Percentiles rank a stretch among this genome's conserved stretches.
Conservation (phyloP, 2,888 invertebrate species). For the Carpatolechia fugitivella region DNA sequence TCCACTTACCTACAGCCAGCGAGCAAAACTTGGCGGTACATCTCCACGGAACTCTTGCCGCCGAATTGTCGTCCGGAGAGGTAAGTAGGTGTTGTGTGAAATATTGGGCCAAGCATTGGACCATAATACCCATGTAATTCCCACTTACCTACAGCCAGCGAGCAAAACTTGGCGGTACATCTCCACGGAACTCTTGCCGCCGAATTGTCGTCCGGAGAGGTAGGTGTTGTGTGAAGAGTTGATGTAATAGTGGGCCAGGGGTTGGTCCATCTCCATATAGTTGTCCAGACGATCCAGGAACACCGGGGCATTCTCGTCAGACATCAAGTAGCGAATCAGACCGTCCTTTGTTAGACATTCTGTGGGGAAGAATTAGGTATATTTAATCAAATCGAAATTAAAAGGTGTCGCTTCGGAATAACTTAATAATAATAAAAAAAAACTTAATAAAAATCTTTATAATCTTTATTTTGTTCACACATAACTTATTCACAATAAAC, state of each 20-base stretch:
- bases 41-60: constrained; percentile 98
- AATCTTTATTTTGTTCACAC: too few species aligned
- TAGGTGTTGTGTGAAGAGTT: constrained; percentile 99
- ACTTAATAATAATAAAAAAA: too few species aligned
- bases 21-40: constrained; percentile 97
- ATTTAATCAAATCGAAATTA: too few species aligned
- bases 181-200: constrained; percentile 98
- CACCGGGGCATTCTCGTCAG: constrained; percentile 99
- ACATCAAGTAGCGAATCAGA: constrained; percentile 98
- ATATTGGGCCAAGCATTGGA: neutral
- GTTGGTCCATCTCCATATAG: constrained; percentile 99
- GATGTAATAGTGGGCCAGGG: constrained; percentile 98
- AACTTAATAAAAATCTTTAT: too few species aligned
- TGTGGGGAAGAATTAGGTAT: constrained; percentile 46
- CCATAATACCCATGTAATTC: neutral
- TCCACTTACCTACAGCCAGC: constrained; percentile 93
- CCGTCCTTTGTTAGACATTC: constrained; percentile 95
- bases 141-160: constrained; percentile 93
- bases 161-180: constrained; percentile 98
- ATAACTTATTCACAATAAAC: too few species aligned
- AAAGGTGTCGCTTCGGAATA: too few species aligned
- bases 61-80: constrained; percentile 97
- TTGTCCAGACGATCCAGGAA: constrained; percentile 98
- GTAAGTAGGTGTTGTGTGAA: constrained; percentile 87
- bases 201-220: constrained; percentile 96